Evolutionary conservation across 1,140 invertebrate genomes (phyloP).

Genomic region (Drosophila nigromelanica): DNA sequence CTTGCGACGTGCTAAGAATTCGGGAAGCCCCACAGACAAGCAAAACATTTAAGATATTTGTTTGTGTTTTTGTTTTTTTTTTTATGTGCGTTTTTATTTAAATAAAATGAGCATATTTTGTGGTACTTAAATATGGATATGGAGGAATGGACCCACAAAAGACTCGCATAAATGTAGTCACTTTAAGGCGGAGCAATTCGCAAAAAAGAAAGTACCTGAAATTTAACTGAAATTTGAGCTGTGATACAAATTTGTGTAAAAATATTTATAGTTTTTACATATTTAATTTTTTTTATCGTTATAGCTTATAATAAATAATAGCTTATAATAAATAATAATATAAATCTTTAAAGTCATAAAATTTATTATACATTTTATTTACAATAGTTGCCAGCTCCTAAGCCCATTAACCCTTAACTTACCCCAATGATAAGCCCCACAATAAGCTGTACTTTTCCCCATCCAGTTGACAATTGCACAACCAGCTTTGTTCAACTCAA

Average conservation of each 20-base stretch:
- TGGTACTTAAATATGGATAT: slow-evolving; percentile 42
- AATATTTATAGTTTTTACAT: no score
- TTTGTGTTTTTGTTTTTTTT: slow-evolving; percentile 16
- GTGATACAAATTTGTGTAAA: no score
- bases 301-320: no score
- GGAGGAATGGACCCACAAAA: background rate
- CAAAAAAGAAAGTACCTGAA: no score
- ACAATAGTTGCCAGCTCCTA: background rate
- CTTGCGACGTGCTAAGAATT: slow-evolving; percentile 67
- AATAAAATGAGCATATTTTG: slow-evolving; percentile 72
- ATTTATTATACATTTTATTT: background rate
- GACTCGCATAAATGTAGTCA: background rate
- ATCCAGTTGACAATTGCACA: slow-evolving; percentile 38
- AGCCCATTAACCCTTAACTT: slow-evolving; percentile 28
- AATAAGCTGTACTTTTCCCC: slow-evolving; percentile 15
- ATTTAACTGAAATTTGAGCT: no score
- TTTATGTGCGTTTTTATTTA: slow-evolving; percentile 69
- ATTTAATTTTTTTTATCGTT: no score
- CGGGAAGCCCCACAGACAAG: slow-evolving; percentile 15
- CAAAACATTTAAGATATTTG: slow-evolving; percentile 67
- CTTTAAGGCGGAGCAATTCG: background rate
- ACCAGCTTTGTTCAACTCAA: slow-evolving; percentile 26
- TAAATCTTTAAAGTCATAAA: background rate
- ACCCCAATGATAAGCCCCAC: slow-evolving; percentile 21
- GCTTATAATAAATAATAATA: no score